These are phyloP conservation scores for Crocidura indochinensis DNA, from an alignment of 2,797 vertebrate species.

Conservation along the genomic window DNA sequence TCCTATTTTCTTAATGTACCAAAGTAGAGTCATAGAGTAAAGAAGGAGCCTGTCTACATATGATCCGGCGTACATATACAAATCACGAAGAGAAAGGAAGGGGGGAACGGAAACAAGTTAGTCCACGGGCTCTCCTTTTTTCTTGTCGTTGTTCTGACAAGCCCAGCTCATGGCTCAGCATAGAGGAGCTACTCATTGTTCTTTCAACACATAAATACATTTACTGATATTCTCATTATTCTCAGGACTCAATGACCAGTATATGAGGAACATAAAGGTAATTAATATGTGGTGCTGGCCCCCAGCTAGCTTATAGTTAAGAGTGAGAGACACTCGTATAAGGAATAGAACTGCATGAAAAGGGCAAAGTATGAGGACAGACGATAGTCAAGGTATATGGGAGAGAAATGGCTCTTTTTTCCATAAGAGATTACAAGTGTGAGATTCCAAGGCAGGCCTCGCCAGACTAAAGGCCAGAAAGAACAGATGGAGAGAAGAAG, in stretches of 20 bases:
- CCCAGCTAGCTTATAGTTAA: not conserved
- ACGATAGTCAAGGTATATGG: rapidly evolving
- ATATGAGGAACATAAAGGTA: not conserved
- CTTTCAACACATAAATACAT: not conserved
- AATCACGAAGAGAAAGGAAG: conserved; percentile 12
- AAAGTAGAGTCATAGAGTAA: not conserved
- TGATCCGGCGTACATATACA: not conserved
- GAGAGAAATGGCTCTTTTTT: not conserved
- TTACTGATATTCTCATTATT: not conserved
- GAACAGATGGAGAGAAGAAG: not conserved
- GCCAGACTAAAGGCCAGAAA: not conserved
- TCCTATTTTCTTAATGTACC: not conserved
- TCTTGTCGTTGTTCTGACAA: conserved; percentile 40
- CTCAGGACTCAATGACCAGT: not conserved
- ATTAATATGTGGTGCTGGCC: not conserved
- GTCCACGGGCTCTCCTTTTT: not conserved
- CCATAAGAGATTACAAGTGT: not conserved
- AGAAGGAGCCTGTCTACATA: not conserved
- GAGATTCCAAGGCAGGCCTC: not conserved
- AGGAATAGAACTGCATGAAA: not conserved
- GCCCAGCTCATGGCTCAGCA: conserved; percentile 1
- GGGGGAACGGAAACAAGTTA: conserved; percentile 3
- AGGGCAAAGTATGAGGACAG: not conserved
- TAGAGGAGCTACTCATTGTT: not conserved
- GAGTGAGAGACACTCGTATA: not conserved